Conservation (phyloP, 2,888 invertebrate species). For the Sphaerophoria rueppellii region DNA sequence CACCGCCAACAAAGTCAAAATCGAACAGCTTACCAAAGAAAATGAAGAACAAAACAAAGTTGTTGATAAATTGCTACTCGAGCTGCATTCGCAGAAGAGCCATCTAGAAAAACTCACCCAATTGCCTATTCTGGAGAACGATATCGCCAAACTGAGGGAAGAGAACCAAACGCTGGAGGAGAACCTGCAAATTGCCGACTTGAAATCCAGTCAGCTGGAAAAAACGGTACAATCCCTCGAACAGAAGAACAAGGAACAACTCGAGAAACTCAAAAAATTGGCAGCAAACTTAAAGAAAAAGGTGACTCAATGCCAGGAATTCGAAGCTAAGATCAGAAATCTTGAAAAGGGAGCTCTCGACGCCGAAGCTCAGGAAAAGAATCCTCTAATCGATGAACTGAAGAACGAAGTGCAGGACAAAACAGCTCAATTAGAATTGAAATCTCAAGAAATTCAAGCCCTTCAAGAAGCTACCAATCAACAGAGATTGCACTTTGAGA, state of each 20-base stretch:
- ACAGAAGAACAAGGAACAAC: constrained; percentile 86
- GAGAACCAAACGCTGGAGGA: constrained; percentile 76
- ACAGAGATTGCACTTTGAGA: constrained; percentile 38
- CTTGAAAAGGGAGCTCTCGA: constrained; percentile 73
- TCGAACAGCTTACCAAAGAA: constrained; percentile 82
- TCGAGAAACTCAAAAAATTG: constrained; percentile 91
- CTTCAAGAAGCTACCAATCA: constrained; percentile 61
- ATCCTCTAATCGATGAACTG: constrained; percentile 77
- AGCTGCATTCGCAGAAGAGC: constrained; percentile 73
- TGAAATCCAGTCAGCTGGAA: constrained; percentile 74
- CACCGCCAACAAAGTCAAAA: constrained; percentile 82
- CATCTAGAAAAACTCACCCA: constrained; percentile 63
- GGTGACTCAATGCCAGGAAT: constrained; percentile 85
- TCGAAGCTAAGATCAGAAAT: constrained; percentile 84
- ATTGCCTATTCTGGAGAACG: constrained; percentile 76
- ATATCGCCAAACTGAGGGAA: constrained; percentile 81
- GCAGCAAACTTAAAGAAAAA: constrained; percentile 90
- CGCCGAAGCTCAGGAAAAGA: constrained; percentile 75
- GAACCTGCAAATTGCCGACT: constrained; percentile 81
- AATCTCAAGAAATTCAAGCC: constrained; percentile 45
- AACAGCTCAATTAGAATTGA: constrained; percentile 41
- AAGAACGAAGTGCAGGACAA: constrained; percentile 74
- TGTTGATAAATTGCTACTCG: constrained; percentile 75
- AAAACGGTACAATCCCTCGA: constrained; percentile 82
- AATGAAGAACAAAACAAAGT: constrained; percentile 78